Evolutionary conservation across 2,113 vertebrate genomes (phyloP).

Genomic region (Hippocampus comes): DNA sequence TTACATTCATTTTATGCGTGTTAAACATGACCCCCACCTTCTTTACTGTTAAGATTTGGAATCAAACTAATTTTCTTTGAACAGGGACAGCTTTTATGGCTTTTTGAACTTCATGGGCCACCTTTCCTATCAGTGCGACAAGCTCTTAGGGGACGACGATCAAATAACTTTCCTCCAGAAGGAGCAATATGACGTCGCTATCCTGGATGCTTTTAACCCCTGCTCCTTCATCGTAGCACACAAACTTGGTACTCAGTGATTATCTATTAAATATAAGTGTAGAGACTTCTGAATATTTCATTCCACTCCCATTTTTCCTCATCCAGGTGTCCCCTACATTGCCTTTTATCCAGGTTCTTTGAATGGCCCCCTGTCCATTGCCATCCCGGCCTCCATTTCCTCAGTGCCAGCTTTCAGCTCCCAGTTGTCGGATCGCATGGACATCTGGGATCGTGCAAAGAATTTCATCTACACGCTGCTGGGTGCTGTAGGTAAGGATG

Average conservation of each 20-base stretch:
- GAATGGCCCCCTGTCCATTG: constrained; percentile 37
- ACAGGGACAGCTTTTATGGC: constrained; percentile 44
- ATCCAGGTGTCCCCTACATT: constrained; percentile 48
- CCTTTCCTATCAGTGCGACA: constrained; percentile 57
- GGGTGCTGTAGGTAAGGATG: constrained; percentile 22
- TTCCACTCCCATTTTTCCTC: neutral
- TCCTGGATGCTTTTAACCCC: constrained; percentile 63
- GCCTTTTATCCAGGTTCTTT: constrained; percentile 39
- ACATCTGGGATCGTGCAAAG: constrained; percentile 58
- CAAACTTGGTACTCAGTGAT: constrained; percentile 45
- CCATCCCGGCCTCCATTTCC: constrained; percentile 45
- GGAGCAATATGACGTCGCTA: constrained; percentile 50
- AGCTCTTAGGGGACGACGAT: constrained; percentile 45
- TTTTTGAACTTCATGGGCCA: constrained; percentile 43
- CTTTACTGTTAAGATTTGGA: neutral
- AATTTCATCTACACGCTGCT: constrained; percentile 58
- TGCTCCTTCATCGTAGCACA: constrained; percentile 65
- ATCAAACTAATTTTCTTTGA: constrained; percentile 8
- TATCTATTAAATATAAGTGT: neutral
- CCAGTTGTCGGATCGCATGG: constrained; percentile 58
- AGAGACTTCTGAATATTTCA: neutral
- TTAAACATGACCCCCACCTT: neutral
- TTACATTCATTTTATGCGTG: neutral
- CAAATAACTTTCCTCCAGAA: constrained; percentile 52
- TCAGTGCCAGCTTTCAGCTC: constrained; percentile 51